These are phyloP conservation scores for Gambusia affinis DNA, from an alignment of 2,113 vertebrate genomes.

Conservation along the genomic window DNA sequence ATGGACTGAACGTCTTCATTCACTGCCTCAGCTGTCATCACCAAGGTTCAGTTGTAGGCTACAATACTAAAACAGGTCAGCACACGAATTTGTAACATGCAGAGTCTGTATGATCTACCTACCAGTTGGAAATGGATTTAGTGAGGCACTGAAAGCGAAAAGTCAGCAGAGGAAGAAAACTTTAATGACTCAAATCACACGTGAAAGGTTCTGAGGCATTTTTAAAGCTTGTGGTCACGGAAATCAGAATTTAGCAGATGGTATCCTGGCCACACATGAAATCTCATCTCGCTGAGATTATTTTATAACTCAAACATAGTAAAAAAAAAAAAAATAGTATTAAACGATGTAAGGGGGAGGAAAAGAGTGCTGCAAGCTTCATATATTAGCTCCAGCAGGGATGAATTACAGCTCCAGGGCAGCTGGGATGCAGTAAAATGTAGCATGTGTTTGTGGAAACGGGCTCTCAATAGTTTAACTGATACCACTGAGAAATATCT, in stretches of 20 bases:
- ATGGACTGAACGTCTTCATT: no score
- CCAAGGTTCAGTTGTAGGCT: no score
- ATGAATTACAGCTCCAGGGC: slow-evolving; percentile 46
- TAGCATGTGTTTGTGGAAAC: slow-evolving; percentile 24
- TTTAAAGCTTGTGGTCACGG: slow-evolving; percentile 33
- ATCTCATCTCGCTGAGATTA: slow-evolving; percentile 30
- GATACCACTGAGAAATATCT: slow-evolving; percentile 1
- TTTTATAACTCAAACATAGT: slow-evolving; percentile 54
- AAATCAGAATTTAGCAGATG: slow-evolving; percentile 47
- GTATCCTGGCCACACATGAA: slow-evolving; percentile 22
- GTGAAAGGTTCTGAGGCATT: slow-evolving; percentile 11
- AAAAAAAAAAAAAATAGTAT: slow-evolving; percentile 48
- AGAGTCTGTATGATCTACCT: background rate
- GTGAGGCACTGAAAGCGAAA: background rate
- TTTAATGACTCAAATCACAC: background rate
- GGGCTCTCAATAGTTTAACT: slow-evolving; percentile 36
- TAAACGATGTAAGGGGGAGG: slow-evolving; percentile 26
- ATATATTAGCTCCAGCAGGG: slow-evolving; percentile 13
- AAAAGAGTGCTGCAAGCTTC: slow-evolving; percentile 26
- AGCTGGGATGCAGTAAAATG: slow-evolving; percentile 39
- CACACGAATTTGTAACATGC: background rate
- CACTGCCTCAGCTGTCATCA: no score
- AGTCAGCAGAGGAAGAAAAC: background rate
- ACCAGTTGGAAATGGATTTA: background rate
- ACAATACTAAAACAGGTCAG: background rate